A percentile compares a stretch with the other conserved stretches of the same genome.
Conservation (phyloP, 2,113 vertebrate species). For the Eonycteris spelaea region DNA sequence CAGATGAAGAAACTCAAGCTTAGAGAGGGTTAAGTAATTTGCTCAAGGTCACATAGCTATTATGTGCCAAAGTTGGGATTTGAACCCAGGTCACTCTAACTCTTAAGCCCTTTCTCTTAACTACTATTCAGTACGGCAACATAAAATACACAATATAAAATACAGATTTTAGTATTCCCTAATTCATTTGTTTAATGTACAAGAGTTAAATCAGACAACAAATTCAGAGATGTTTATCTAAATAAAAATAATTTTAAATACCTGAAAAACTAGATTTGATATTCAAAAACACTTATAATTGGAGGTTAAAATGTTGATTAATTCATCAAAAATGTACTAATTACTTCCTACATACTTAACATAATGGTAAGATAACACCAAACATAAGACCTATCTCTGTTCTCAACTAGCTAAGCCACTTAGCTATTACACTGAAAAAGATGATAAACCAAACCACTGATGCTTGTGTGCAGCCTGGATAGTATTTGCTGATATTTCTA, state of each 20-base stretch:
- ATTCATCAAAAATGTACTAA: neutral
- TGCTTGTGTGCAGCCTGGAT: neutral
- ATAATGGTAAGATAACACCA: neutral
- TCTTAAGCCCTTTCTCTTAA: neutral
- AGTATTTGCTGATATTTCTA: neutral
- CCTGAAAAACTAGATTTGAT: neutral
- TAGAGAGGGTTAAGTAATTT: neutral
- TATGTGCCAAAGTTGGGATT: neutral
- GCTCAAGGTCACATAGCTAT: neutral
- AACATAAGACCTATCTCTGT: neutral
- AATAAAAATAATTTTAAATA: neutral
- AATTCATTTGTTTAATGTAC: neutral
- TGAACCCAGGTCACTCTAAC: neutral
- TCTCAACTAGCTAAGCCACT: neutral
- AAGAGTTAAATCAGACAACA: neutral
- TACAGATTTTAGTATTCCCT: neutral
- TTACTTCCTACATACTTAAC: neutral
- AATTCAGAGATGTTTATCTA: neutral
- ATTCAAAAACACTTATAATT: neutral
- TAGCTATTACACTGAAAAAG: neutral
- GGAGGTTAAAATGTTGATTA: neutral
- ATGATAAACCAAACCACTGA: neutral
- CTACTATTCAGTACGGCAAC: neutral
- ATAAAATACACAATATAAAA: neutral
- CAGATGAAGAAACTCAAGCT: neutral